These are phyloP conservation scores for Leptonema lineaticorne DNA, from an alignment of 1,140 invertebrate species.

Conservation along the genomic window DNA sequence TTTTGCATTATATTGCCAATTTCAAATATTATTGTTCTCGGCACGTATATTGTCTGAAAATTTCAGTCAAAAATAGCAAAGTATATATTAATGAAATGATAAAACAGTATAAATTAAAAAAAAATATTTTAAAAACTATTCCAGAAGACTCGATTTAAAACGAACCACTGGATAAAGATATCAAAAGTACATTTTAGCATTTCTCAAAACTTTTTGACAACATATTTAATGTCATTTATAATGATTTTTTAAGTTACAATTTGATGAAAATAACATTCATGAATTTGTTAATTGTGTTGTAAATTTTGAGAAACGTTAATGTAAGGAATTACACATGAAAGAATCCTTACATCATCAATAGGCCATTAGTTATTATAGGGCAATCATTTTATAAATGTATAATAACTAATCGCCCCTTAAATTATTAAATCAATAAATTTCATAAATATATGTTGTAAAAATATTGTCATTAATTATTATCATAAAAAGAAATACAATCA, in stretches of 20 bases:
- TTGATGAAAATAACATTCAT: too few species aligned
- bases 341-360: background rate
- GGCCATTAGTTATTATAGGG: background rate
- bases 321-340: too few species aligned
- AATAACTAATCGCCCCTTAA: background rate
- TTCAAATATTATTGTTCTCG: conserved; percentile 18
- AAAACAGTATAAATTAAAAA: too few species aligned
- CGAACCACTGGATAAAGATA: background rate
- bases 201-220: background rate
- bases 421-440: background rate
- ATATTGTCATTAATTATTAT: too few species aligned
- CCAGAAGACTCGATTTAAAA: background rate
- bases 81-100: background rate
- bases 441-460: too few species aligned
- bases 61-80: background rate
- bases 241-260: too few species aligned
- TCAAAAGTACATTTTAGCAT: background rate
- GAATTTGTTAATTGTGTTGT: too few species aligned
- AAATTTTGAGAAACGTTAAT: too few species aligned
- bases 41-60: conserved; percentile 9
- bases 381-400: background rate
- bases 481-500: too few species aligned
- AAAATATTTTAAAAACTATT: background rate
- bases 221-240: too few species aligned
- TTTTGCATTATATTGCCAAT: conserved; percentile 15